phyloP scores from a whole-genome alignment of 2,113 vertebrate genomes.

The Lasiurus cinereus region DNA sequence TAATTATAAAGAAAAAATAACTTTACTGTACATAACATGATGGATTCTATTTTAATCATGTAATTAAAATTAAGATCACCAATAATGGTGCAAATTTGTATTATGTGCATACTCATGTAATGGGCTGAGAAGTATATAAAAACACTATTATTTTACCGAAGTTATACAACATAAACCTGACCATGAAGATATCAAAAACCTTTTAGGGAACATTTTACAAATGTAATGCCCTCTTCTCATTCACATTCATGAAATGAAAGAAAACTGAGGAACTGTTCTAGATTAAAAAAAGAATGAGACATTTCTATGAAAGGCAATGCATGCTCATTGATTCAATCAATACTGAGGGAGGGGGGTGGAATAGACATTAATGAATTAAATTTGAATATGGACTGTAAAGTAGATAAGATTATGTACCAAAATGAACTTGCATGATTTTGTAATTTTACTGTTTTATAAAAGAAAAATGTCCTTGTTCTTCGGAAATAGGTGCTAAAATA shows the following conservation, averaged over 20 bases:
- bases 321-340: background rate
- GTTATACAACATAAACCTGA: background rate
- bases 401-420: background rate
- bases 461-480: background rate
- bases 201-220: background rate
- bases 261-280: background rate
- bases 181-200: background rate
- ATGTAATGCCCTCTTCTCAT: background rate
- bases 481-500: background rate
- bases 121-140: background rate
- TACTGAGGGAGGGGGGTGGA: background rate
- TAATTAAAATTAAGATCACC: background rate
- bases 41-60: background rate
- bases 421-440: background rate
- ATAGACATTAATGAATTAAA: background rate
- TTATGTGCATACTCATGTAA: background rate
- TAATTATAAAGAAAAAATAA: slow-evolving; percentile 28
- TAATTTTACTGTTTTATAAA: slow-evolving; percentile 5
- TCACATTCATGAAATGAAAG: background rate
- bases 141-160: background rate
- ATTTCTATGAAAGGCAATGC: background rate
- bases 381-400: background rate
- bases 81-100: background rate
- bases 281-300: background rate
- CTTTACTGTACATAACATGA: background rate